Base-by-base conservation (phyloP, 1,140 invertebrate species). In the Proctacanthus coquilletti region DNA sequence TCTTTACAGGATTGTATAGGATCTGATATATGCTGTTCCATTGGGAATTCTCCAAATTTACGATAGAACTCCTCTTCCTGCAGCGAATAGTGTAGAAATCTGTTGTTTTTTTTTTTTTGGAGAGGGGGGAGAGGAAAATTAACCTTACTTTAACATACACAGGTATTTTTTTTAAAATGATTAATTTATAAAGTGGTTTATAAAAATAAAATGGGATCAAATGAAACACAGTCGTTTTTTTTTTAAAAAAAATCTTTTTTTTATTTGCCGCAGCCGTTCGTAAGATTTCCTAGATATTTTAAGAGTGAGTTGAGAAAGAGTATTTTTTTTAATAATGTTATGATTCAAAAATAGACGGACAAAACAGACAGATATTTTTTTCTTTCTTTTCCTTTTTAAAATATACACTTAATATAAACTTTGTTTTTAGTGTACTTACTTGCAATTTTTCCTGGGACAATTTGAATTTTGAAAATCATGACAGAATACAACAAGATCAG, bases 391-490 rank as follows among this genome's bases (percentile, higher is more conserved):
- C n/a, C n/a, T n/a, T n/a, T n/a, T n/a, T n/a, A n/a, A n/a, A n/a
- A n/a, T n/a, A n/a, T n/a, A n/a, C n/a, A n/a, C n/a, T n/a, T n/a
- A n/a, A n/a, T n/a, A n/a, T n/a, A n/a, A n/a, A n/a, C n/a, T n/a
- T n/a, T n/a, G n/a, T n/a, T n/a, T n/a, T n/a, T n/a, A n/a, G n/a
- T n/a, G n/a, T n/a, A 48, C 55, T 52, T 44, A 62, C 57, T 59
- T 62, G 48, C 69, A 71, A 31, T 71, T 72, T 0, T 66, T 60
- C 47, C 77, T 65, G 13, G 68, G 64, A 49, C 77, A 80, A 37
- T 70, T 67, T 10, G 70, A 74, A 55, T 86, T 86, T 56, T 86
- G 83, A 61, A 70, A 86, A 53, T 88, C 84, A 52, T 86, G 82
- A 52, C 84, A 88, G 53, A 88, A 86, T n/a, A 71, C 64, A n/a